These are phyloP conservation scores for Phragmatobia fuliginosa DNA, from an alignment of 2,888 invertebrate genomes.

Conservation along the genomic window DNA sequence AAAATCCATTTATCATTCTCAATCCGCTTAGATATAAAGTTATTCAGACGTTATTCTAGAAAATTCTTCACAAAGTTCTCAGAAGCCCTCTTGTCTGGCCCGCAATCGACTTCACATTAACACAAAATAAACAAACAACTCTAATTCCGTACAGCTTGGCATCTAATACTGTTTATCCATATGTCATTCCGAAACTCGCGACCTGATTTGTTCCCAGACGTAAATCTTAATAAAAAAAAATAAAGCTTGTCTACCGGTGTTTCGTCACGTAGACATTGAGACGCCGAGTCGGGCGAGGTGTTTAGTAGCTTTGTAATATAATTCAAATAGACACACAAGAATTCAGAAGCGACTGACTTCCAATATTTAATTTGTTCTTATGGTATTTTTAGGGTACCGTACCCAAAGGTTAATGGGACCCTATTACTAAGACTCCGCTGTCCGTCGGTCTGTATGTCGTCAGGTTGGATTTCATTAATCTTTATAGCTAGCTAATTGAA, in stretches of 20 bases:
- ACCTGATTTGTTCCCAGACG: conserved; percentile 32
- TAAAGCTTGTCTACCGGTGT: conserved; percentile 11
- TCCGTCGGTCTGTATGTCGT: no score
- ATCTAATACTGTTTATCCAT: conserved; percentile 35
- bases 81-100: background rate
- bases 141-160: conserved; percentile 34
- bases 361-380: background rate
- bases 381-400: no score
- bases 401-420: no score
- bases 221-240: conserved; percentile 17
- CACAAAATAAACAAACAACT: conserved; percentile 35
- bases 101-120: background rate
- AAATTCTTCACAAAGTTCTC: background rate
- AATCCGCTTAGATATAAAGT: background rate
- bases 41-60: background rate
- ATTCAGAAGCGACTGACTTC: background rate
- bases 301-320: background rate
- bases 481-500: no score
- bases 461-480: no score
- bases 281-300: conserved; percentile 1
- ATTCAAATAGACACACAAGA: background rate
- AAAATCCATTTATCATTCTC: no score
- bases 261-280: conserved; percentile 33
- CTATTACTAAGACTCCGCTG: no score
- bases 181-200: conserved; percentile 38